phyloP scores from a whole-genome alignment of 2,888 invertebrate species.

The Graphium colonna region DNA sequence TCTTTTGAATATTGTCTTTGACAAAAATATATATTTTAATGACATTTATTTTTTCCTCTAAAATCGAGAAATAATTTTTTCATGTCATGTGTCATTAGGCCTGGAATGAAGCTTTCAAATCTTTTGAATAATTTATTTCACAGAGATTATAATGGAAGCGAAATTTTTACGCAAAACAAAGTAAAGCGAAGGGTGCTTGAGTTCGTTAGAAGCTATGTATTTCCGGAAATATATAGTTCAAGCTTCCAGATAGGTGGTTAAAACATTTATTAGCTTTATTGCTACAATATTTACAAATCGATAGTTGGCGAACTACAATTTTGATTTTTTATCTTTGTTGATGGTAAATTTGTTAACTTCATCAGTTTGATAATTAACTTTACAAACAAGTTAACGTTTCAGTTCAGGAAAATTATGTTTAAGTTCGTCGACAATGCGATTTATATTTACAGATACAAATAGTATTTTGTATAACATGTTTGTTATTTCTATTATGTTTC shows the following conservation, averaged over 20 bases:
- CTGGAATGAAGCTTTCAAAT: not conserved
- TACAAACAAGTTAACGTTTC: no score
- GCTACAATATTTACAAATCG: constrained; percentile 15
- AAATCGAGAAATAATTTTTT: not conserved
- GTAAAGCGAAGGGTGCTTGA: constrained; percentile 2
- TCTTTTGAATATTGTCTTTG: no score
- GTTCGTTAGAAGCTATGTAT: constrained; percentile 14
- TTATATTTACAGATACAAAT: no score
- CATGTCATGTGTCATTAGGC: not conserved
- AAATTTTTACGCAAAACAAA: constrained; percentile 16
- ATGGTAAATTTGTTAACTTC: not conserved
- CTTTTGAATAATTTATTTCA: constrained; percentile 11
- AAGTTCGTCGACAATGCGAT: no score
- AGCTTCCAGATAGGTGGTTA: constrained; percentile 17
- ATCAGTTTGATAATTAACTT: no score
- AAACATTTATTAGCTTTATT: constrained; percentile 21
- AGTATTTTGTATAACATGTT: no score
- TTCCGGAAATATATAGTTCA: constrained; percentile 14
- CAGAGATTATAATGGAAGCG: constrained; percentile 10
- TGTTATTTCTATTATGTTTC: no score
- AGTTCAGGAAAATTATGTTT: no score
- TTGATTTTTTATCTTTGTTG: constrained; percentile 2
- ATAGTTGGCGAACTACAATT: constrained; percentile 8
- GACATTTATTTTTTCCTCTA: no score
- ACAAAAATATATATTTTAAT: no score